Percentiles rank a stretch among this genome's conserved stretches.
phyloP scores from a whole-genome alignment of 2,797 vertebrate species.

The Hybognathus amarus region DNA sequence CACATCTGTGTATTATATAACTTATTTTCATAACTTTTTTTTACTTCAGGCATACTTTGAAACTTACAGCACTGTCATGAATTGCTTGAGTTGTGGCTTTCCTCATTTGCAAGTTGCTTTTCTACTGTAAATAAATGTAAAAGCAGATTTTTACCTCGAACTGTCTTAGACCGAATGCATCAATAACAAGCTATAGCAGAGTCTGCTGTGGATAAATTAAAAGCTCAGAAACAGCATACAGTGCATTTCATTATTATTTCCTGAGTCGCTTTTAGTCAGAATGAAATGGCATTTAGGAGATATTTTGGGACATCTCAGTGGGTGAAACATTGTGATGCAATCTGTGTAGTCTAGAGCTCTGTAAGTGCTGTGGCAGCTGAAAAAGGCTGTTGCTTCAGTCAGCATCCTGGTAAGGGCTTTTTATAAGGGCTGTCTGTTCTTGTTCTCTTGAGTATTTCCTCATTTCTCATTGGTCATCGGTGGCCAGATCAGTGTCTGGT shows the following conservation, averaged over 20 bases:
- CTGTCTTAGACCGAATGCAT: slow-evolving; percentile 2
- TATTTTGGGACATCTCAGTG: slow-evolving; percentile 39
- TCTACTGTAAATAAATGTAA: slow-evolving; percentile 4
- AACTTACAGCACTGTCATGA: neutral
- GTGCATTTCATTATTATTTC: slow-evolving; percentile 21
- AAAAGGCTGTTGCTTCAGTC: slow-evolving; percentile 52
- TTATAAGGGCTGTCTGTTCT: slow-evolving; percentile 16
- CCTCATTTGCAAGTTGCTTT: neutral
- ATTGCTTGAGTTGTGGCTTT: neutral
- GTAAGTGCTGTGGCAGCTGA: slow-evolving; percentile 52
- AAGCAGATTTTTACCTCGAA: neutral
- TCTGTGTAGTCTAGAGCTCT: slow-evolving; percentile 29
- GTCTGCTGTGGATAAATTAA: slow-evolving; percentile 21
- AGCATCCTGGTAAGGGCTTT: slow-evolving; percentile 43
- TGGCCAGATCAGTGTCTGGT: slow-evolving; percentile 29
- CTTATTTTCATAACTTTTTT: no score
- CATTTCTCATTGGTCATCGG: slow-evolving; percentile 34
- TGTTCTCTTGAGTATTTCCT: slow-evolving; percentile 34
- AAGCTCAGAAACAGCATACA: slow-evolving; percentile 12
- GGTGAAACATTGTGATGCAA: slow-evolving; percentile 49
- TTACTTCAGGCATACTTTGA: neutral
- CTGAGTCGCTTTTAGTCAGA: slow-evolving; percentile 17
- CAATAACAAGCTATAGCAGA: neutral
- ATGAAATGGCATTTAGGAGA: slow-evolving; percentile 36
- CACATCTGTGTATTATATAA: neutral